Conservation (phyloP, 2,888 invertebrate genomes). For the Eudemis profundana region DNA sequence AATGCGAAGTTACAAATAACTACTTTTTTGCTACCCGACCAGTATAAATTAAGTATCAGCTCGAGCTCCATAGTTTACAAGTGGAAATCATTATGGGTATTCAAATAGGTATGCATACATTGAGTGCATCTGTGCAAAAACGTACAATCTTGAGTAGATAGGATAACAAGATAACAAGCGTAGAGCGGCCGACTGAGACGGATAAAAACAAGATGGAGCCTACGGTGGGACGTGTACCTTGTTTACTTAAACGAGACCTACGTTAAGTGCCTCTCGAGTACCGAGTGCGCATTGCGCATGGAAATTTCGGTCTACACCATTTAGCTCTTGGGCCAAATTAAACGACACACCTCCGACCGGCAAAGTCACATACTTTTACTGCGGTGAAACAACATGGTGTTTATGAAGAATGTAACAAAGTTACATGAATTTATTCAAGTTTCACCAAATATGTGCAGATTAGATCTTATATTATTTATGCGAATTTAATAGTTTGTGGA, state of each 20-base stretch:
- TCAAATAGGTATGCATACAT: slow-evolving; percentile 55
- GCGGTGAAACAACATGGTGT: not conserved
- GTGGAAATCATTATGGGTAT: slow-evolving; percentile 47
- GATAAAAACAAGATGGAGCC: slow-evolving; percentile 81
- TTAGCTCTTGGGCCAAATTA: not conserved
- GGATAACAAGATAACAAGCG: slow-evolving; percentile 85
- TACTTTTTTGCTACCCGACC: slow-evolving; percentile 29
- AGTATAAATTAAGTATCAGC: slow-evolving; percentile 35
- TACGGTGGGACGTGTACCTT: slow-evolving; percentile 77
- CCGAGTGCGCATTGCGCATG: slow-evolving; percentile 25
- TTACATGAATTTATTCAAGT: not conserved
- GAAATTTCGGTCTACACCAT: slow-evolving; percentile 28
- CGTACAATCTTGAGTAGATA: slow-evolving; percentile 81
- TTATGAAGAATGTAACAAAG: not conserved
- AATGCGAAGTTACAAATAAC: slow-evolving; percentile 28
- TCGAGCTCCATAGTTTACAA: slow-evolving; percentile 41
- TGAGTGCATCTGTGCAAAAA: slow-evolving; percentile 68
- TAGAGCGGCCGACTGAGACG: slow-evolving; percentile 76
- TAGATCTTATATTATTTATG: too few species aligned
- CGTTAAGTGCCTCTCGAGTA: slow-evolving; percentile 61
- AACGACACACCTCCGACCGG: not conserved
- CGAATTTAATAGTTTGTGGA: too few species aligned
- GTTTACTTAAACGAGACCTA: slow-evolving; percentile 82
- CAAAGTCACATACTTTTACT: not conserved
- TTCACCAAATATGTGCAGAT: not conserved